These are phyloP conservation scores for Leptura quadrifasciata DNA, from an alignment of 2,888 invertebrate genomes.

Conservation along the genomic window DNA sequence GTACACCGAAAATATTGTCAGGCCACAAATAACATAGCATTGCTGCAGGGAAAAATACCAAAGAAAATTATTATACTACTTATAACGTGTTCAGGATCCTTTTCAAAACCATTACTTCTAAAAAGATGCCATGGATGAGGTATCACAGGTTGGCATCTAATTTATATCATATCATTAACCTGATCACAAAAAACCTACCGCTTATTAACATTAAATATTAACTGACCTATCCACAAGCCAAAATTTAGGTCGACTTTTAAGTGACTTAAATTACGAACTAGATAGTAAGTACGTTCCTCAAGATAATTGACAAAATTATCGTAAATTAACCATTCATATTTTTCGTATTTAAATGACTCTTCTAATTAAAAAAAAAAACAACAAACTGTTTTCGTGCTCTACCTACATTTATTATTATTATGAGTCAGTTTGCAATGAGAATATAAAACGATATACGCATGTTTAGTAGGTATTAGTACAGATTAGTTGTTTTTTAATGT, in stretches of 20 bases:
- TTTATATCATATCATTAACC: too few species aligned
- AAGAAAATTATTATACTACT: too few species aligned
- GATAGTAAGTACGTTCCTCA: neutral
- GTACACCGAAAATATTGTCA: too few species aligned
- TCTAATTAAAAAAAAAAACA: neutral
- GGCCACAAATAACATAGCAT: too few species aligned
- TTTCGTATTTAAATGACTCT: slow-evolving; percentile 3
- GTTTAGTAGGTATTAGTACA: neutral
- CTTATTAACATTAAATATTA: neutral
- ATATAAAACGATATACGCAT: neutral
- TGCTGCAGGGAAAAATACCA: too few species aligned
- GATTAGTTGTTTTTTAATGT: neutral
- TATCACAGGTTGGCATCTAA: too few species aligned
- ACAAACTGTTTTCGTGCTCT: neutral
- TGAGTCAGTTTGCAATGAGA: neutral
- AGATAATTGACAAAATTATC: neutral
- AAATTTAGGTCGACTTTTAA: neutral
- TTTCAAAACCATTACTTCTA: too few species aligned
- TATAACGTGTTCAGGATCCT: too few species aligned
- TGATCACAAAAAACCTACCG: too few species aligned
- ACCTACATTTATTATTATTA: neutral
- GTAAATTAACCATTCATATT: neutral
- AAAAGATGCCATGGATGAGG: too few species aligned
- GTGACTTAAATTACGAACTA: neutral
- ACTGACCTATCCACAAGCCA: neutral